phyloP scores from a whole-genome alignment of 2,888 invertebrate genomes.

The Drosophila mayaguana region DNA sequence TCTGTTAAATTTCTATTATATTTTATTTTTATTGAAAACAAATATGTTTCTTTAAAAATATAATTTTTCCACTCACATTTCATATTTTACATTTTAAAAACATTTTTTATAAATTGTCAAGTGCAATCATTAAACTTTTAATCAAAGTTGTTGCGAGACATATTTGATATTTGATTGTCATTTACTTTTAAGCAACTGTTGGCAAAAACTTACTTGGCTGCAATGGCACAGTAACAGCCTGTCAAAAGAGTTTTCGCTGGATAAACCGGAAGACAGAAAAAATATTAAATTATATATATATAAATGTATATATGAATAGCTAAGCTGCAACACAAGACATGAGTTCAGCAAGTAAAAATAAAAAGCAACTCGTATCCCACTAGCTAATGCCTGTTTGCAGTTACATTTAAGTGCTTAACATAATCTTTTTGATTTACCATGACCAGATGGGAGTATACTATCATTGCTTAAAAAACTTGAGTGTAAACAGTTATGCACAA shows the following conservation, averaged over 20 bases:
- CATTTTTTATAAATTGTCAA: background rate
- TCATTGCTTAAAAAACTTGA: too few relatives aligned
- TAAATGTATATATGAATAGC: conserved; percentile 9
- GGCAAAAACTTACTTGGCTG: conserved; percentile 24
- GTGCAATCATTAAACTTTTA: background rate
- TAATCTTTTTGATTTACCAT: background rate
- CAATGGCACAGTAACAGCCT: conserved; percentile 19
- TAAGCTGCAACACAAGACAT: conserved; percentile 3
- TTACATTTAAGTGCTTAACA: background rate
- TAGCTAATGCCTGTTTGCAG: background rate
- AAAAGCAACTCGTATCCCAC: background rate
- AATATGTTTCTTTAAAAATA: too few relatives aligned
- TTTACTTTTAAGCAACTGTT: conserved; percentile 22
- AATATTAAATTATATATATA: conserved; percentile 12
- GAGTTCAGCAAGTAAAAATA: background rate
- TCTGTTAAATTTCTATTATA: too few relatives aligned
- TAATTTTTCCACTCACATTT: background rate
- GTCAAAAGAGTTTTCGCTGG: conserved; percentile 36
- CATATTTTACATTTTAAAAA: too few relatives aligned
- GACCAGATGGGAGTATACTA: background rate
- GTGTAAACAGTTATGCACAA: too few relatives aligned
- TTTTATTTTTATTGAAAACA: too few relatives aligned
- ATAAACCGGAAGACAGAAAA: background rate
- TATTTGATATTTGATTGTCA: background rate
- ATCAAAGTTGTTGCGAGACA: background rate